Conservation (phyloP, 2,888 invertebrate genomes). For the Philonicus albiceps region DNA sequence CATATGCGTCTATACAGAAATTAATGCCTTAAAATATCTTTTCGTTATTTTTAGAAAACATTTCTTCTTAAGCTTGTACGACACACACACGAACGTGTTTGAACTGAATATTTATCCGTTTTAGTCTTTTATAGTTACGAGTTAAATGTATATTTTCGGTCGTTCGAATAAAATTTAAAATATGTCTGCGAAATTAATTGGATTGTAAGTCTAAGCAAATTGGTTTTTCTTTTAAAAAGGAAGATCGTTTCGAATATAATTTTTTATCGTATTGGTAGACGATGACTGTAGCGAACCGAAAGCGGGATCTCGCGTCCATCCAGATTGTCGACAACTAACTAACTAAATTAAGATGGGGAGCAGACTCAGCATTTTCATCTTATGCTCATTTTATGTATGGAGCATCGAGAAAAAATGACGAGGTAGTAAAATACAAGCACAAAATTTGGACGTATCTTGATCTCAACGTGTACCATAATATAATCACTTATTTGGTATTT, state of each 20-base stretch:
- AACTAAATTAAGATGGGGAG: constrained; percentile 44
- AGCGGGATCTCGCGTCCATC: constrained; percentile 39
- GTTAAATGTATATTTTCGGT: constrained; percentile 8
- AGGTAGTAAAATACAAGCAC: constrained; percentile 23
- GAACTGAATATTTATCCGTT: constrained; percentile 30
- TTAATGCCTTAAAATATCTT: constrained; percentile 42
- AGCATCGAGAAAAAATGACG: constrained; percentile 12
- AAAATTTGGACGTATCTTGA: neutral
- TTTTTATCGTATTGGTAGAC: constrained; percentile 16
- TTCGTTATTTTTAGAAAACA: constrained; percentile 42
- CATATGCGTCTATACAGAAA: constrained; percentile 35
- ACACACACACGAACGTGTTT: constrained; percentile 23
- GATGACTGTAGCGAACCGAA: constrained; percentile 33
- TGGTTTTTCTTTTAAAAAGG: neutral
- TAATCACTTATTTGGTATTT: neutral
- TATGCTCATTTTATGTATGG: neutral
- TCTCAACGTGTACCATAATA: neutral
- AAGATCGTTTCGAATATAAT: constrained; percentile 24
- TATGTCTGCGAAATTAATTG: neutral
- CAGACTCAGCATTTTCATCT: constrained; percentile 10
- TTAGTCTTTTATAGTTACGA: constrained; percentile 14
- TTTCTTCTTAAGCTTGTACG: constrained; percentile 30
- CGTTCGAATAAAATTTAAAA: constrained; percentile 21
- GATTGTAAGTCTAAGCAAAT: neutral
- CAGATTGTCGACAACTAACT: constrained; percentile 47